Base-by-base conservation (phyloP, 2,113 vertebrate genomes). In the Elgaria multicarinata region DNA sequence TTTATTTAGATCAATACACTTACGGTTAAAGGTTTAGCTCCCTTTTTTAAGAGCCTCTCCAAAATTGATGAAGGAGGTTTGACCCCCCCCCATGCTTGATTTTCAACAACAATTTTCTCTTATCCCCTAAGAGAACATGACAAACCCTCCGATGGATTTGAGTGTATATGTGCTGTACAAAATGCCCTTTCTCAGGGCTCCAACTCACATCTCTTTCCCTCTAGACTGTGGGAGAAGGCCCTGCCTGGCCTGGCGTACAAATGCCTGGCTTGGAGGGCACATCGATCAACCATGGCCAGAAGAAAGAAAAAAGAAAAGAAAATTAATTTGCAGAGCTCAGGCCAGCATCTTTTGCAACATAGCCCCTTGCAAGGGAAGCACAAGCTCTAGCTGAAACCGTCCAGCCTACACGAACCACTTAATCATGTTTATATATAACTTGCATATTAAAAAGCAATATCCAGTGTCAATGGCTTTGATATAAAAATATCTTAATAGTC, bases 401-500 rank as follows among this genome's bases (percentile, higher is more conserved):
- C 95, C 89, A 92, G 90, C 93, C 88, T 39, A 89, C 79, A 84
- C 9, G 71, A 96, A 89, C 88, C 92, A 92, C 92, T 96, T 96
- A 95, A 95, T 96, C 93, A 95, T 94, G 92, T 97, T 96, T 97
- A 96, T 96, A 95, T 96, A 93, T 95, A 97, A 96, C 92, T 93
- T 95, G 92, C 94, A 94, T 97, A 96, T 97, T 97, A 97, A 97
- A 97, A 97, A 96, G 92, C 94, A 97, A 96, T 96, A 95, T 94
- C 95, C 93, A 95, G 87, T 95, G 95, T 96, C 94, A 97, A 94
- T 96, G 94, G 89, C 94, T 95, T 95, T 55, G 87, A 96, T 97
- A 96, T 96, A 97, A 97, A 97, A 97, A 96, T 97, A 97, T 97
- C 96, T 96, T 97, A 97, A 97, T 97, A 97, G 95, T 95, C 93